These are phyloP conservation scores for Lerema accius DNA, from an alignment of 1,140 invertebrate genomes.

Conservation along the genomic window DNA sequence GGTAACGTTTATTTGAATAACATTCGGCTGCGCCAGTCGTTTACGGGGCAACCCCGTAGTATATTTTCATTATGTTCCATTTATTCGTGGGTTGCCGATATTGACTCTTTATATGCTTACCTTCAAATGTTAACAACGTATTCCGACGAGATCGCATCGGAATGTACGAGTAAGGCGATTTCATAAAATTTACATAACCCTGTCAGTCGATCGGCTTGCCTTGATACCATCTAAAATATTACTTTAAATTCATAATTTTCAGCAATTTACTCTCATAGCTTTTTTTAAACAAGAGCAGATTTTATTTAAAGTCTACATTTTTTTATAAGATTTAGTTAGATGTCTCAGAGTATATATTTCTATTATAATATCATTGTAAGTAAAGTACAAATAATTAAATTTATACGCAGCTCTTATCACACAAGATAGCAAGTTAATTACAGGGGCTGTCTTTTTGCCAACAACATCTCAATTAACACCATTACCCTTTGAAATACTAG, in stretches of 20 bases:
- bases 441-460: constrained; percentile 3
- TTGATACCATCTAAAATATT: neutral
- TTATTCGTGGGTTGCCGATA: constrained; percentile 67
- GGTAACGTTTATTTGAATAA: constrained; percentile 72
- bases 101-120: constrained; percentile 68
- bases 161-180: constrained; percentile 50
- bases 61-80: constrained; percentile 74
- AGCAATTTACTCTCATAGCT: too few relatives aligned
- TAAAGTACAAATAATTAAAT: too few relatives aligned
- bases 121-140: constrained; percentile 64
- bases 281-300: too few relatives aligned
- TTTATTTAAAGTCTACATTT: too few relatives aligned
- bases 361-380: too few relatives aligned
- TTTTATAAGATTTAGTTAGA: too few relatives aligned
- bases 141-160: constrained; percentile 42
- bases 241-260: neutral
- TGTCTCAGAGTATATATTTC: too few relatives aligned
- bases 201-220: constrained; percentile 14
- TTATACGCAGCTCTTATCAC: too few relatives aligned
- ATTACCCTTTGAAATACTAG: neutral
- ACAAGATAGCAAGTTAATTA: too few relatives aligned
- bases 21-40: constrained; percentile 57
- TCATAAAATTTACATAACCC: constrained; percentile 60
- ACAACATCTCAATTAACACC: constrained; percentile 9
- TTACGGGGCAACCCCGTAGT: constrained; percentile 61